Percentiles rank a stretch among this genome's conserved stretches.
phyloP scores from a whole-genome alignment of 2,113 vertebrate genomes.

The Pygoscelis adeliae region DNA sequence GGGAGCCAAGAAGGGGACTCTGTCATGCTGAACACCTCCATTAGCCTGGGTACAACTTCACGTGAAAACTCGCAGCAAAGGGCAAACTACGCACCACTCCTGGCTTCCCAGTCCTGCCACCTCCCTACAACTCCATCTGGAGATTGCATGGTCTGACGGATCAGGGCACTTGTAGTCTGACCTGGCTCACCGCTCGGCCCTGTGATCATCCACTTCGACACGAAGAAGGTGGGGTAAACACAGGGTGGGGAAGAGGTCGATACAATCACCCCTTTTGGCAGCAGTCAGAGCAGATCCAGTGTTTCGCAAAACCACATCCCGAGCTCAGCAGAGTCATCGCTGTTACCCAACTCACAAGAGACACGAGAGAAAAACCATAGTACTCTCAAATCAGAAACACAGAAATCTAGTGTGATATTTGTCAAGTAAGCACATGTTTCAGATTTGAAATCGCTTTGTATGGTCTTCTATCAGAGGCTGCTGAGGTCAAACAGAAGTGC shows the following conservation, averaged over 20 bases:
- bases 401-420: background rate
- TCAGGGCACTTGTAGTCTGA: background rate
- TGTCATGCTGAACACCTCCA: background rate
- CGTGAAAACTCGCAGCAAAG: background rate
- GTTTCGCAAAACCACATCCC: background rate
- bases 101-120: background rate
- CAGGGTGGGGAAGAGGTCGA: background rate
- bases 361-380: background rate
- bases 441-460: background rate
- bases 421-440: accelerated
- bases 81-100: background rate
- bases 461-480: background rate
- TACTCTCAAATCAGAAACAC: background rate
- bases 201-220: background rate
- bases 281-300: background rate
- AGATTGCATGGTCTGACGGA: background rate
- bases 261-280: background rate
- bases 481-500: background rate
- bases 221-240: background rate
- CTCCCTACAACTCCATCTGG: accelerated
- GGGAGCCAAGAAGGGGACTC: background rate
- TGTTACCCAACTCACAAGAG: background rate
- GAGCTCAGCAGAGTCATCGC: background rate
- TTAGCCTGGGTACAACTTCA: background rate
- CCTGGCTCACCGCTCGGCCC: background rate